Base-by-base conservation (phyloP, 2,113 vertebrate species). In the Sander vitreus region DNA sequence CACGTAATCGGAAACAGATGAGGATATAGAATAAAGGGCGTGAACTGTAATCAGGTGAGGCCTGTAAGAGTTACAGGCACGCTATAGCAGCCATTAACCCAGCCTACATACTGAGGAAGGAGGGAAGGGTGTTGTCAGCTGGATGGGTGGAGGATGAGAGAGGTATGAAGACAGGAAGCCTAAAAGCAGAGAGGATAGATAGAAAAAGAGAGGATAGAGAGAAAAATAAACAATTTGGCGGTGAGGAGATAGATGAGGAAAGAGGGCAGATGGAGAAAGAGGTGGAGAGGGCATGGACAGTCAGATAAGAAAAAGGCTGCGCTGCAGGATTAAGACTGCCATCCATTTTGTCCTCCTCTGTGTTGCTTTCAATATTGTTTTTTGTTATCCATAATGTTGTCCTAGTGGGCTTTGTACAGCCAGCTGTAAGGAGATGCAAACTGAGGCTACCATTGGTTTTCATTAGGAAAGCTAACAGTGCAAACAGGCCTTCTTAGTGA, bases 231-330 rank as follows among this genome's bases (percentile, higher is more conserved):
- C 72, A 76, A 73, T 73, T 66, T 64, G 43, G 8, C 9, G 5
- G 43, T 19, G 55, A 55, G 62, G 51, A 48, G 65, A 58, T 36
- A 6, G 21, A 36, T 33, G 55, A 65, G 19, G 45, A 78, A 55
- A 57, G 73, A 50, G 65, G 27, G 76, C 45, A 67, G 60, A 60
- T 50, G 57, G 59, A 71, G 81, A 75, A 71, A 19, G 60, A 81
- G 78, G 74, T 84, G 73, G 69, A 83, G 79, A 80, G 59, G 76
- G 76, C 73, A 84, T 83, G 81, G 81, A 76, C 43, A 21, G 50
- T 51, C 68, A 50, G 89, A 88, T 85, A 85, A 85, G 81, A 43
- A 47, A 43, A 47, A 48, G 43, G 50, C 63, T 78, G 60, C 19
- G 19, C 73, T 43, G 64, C 76, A 73, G 85, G 81, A 78, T 82